Conservation (phyloP, 2,113 vertebrate genomes). For the Cryptoleucopteryx plumbea region DNA sequence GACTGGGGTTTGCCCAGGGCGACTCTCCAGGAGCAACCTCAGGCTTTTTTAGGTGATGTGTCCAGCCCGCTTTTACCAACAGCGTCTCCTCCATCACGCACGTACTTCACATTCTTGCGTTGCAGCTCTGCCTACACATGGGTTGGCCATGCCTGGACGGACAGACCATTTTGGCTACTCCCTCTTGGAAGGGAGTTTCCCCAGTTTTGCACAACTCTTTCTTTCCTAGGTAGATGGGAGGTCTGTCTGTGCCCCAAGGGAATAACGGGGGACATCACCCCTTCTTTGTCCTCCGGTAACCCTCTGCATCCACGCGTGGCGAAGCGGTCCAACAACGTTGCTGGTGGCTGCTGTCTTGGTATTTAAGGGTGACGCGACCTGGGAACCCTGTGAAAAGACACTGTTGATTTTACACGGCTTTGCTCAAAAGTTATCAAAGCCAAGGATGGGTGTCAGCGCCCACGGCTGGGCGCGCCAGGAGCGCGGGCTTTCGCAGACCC, state of each 20-base stretch:
- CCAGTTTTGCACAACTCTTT: not conserved
- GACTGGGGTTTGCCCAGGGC: not conserved
- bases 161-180: not conserved
- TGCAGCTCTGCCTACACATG: not conserved
- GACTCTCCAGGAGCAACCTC: rapidly evolving
- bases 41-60: not conserved
- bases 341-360: not conserved
- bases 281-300: not conserved
- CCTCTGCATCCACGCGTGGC: rapidly evolving
- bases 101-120: not conserved
- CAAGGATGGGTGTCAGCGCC: not conserved
- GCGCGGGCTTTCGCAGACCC: not conserved
- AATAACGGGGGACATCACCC: rapidly evolving
- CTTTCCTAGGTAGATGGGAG: not conserved
- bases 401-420: not conserved
- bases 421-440: not conserved
- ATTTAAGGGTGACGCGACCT: not conserved
- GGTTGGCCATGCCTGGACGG: not conserved
- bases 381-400: not conserved
- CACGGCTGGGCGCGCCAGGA: not conserved
- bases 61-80: not conserved
- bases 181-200: not conserved
- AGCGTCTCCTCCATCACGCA: not conserved
- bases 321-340: rapidly evolving
- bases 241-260: not conserved